Evolutionary conservation across 2,888 invertebrate genomes (phyloP).

Genomic region (Alviniconcha strummeri): DNA sequence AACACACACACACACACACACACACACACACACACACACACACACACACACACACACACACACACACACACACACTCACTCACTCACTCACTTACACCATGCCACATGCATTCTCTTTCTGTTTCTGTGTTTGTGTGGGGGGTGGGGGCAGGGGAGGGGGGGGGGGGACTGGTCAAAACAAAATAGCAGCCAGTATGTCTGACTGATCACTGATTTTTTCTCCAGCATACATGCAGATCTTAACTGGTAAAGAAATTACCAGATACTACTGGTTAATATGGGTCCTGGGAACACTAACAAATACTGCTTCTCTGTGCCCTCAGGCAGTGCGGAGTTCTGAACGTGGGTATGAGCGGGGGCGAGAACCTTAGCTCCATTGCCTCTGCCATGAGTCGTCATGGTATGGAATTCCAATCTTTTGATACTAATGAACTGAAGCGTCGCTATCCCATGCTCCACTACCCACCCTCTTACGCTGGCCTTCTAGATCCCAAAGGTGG

Average conservation of each 20-base stretch:
- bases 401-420: conserved; percentile 13
- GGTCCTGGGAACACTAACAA: no score
- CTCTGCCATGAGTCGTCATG: conserved; percentile 18
- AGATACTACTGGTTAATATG: no score
- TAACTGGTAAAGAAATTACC: no score
- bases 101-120: background rate
- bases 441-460: conserved; percentile 41
- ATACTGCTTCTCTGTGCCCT: background rate
- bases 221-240: no score
- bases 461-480: conserved; percentile 28
- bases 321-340: conserved; percentile 27
- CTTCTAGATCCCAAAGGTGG: conserved; percentile 50
- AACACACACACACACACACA: background rate
- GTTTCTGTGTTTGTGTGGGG: no score
- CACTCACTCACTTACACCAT: background rate
- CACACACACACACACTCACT: background rate
- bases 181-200: no score
- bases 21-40: background rate
- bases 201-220: no score
- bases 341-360: background rate
- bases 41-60: background rate
- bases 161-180: no score
- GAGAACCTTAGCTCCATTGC: background rate
- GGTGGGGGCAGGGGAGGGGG: no score
- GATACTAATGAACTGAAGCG: background rate